Base-by-base conservation (phyloP, 2,113 vertebrate species). In the Odontophorus gujanensis region DNA sequence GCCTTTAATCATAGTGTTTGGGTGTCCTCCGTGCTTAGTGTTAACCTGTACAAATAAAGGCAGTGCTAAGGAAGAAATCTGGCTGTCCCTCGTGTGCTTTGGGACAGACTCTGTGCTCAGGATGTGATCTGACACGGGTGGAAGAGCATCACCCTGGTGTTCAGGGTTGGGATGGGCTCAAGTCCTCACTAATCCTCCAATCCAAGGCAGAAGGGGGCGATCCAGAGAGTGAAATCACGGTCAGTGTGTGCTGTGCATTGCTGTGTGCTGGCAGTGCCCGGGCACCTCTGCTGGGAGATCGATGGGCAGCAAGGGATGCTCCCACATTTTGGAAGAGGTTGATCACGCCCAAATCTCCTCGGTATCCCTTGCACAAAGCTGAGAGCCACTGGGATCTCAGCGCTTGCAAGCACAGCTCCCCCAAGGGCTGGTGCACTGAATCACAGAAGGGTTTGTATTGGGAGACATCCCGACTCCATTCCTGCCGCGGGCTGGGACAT, bases 11-110 rank as follows among this genome's bases (percentile, higher is more conserved):
- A 1, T 82, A 3, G 85, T 69, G 77, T 90, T 88, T 74, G 81
- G 87, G 8, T 90, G 92, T 83, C 61, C 69, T 34, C 84, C 19
- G 11, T 78, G 82, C 86, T 89, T 71, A 32, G 59, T 89, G 95
- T 82, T 89, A 62, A 76, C 48, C 68, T 26, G 32, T 89, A 26
- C 20, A 74, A 97, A 97, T 97, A 97, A 97, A 97, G 63, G 18
- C 84, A 92, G 79, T 0, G 73, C 92, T 90, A 69, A 95, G 83
- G 67, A 93, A 40, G 25, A 18, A 21, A 13, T 7, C 14, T 25
- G 57, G 62, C 6, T 45, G 2, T 5, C 25, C 20, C 28, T 42
- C 3, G n/a, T 22, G 34, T 38, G 72, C 17, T 28, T 24, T 34
- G 72, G 82, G 73, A 38, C 58, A 15, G 85, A 30, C 30, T 66